Evolutionary conservation across 2,797 vertebrate genomes (phyloP).

Genomic region (Australoheros facetus): DNA sequence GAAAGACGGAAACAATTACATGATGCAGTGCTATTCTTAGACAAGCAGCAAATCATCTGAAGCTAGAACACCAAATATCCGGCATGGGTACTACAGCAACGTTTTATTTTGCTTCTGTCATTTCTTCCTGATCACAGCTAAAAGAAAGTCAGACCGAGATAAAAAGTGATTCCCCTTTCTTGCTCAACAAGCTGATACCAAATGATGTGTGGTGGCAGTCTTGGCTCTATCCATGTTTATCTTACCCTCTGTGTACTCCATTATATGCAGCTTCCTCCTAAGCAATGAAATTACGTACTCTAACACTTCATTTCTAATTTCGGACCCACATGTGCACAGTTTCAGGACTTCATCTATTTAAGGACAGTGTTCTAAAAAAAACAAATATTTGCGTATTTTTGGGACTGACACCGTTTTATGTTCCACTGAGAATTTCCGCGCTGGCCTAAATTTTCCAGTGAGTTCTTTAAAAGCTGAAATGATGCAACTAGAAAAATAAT

Average conservation of each 20-base stretch:
- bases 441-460: conserved; percentile 61
- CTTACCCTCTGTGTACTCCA: conserved; percentile 13
- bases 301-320: conserved; percentile 60
- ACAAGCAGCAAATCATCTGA: conserved; percentile 16
- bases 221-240: conserved; percentile 31
- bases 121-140: conserved; percentile 35
- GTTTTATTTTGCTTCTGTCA: conserved; percentile 29
- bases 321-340: conserved; percentile 52
- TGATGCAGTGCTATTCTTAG: conserved; percentile 36
- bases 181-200: conserved; percentile 12
- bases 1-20: conserved; percentile 6
- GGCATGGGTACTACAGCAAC: conserved; percentile 9
- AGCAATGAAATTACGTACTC: conserved; percentile 44
- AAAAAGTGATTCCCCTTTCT: conserved; percentile 10
- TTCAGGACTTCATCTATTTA: conserved; percentile 63
- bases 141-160: conserved; percentile 9
- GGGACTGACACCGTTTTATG: conserved; percentile 66
- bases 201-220: conserved; percentile 20
- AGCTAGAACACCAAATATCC: conserved; percentile 33
- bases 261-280: conserved; percentile 7
- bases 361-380: conserved; percentile 50
- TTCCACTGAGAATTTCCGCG: conserved; percentile 51
- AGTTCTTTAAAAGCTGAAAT: conserved; percentile 69
- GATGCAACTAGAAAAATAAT: conserved; percentile 15
- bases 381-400: conserved; percentile 58